A percentile compares a stretch with the other conserved stretches of the same genome.
Conservation (phyloP, 2,113 vertebrate species). For the Rana temporaria region DNA sequence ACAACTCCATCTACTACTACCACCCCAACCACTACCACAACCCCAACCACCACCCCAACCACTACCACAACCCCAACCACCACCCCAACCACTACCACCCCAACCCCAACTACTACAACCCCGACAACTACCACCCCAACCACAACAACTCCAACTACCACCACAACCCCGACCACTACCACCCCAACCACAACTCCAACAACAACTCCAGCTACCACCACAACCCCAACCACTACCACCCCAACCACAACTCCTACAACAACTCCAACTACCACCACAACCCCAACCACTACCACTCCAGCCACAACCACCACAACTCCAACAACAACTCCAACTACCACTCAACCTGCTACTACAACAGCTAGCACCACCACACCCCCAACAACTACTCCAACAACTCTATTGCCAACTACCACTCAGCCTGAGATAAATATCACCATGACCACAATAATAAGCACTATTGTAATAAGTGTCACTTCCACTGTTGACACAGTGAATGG, state of each 20-base stretch:
- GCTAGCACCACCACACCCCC: neutral
- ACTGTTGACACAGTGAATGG: neutral
- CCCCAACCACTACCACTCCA: neutral
- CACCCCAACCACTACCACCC: neutral
- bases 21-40: neutral
- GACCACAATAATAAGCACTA: conserved; percentile 29
- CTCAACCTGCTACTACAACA: neutral
- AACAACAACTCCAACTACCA: neutral
- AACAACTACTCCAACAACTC: neutral
- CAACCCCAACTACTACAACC: neutral
- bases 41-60: neutral
- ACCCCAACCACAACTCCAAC: neutral
- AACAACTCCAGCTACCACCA: neutral
- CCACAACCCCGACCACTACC: neutral
- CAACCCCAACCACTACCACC: neutral
- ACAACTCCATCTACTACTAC: neutral
- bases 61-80: neutral
- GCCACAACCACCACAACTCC: neutral
- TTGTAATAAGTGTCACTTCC: neutral
- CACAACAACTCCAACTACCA: neutral
- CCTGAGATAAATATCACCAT: conserved; percentile 1
- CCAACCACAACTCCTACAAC: neutral
- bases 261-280: neutral
- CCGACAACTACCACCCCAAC: neutral
- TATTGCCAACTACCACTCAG: conserved; percentile 3